Conservation (phyloP, 2,797 vertebrate species). For the Novumbra hubbsi region DNA sequence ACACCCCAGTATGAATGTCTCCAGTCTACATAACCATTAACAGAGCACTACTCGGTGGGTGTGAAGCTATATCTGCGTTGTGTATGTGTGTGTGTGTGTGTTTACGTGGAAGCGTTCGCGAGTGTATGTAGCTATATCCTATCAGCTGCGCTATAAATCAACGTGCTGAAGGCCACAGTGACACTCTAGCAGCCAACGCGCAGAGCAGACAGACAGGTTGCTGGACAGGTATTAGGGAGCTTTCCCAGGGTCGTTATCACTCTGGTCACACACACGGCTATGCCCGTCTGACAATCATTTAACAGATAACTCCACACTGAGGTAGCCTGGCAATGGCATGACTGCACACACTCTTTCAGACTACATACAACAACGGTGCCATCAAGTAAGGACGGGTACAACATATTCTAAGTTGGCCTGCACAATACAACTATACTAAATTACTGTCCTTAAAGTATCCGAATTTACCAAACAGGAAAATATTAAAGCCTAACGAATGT, state of each 20-base stretch:
- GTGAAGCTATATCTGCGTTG: constrained; percentile 2
- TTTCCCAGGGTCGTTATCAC: constrained; percentile 76
- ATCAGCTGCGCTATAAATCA: constrained; percentile 81
- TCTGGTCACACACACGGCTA: constrained; percentile 41
- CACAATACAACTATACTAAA: background rate
- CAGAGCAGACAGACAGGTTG: constrained; percentile 9
- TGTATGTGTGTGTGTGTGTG: background rate
- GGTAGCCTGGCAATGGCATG: constrained; percentile 18
- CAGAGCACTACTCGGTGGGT: constrained; percentile 72
- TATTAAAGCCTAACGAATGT: background rate
- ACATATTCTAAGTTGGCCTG: background rate
- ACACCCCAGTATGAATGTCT: constrained; percentile 49
- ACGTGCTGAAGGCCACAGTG: constrained; percentile 80
- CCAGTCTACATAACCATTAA: constrained; percentile 86
- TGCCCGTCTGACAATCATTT: constrained; percentile 67
- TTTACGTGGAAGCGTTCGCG: background rate
- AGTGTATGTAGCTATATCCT: constrained; percentile 2
- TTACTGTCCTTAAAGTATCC: background rate
- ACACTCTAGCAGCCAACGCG: constrained; percentile 66
- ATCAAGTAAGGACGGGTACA: too few species aligned
- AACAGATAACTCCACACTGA: constrained; percentile 68
- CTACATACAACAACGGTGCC: constrained; percentile 13
- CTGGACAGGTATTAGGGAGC: constrained; percentile 38
- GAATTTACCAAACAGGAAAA: background rate
- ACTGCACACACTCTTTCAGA: constrained; percentile 20